These are phyloP conservation scores for Pseudomyrmex dendroicus DNA, from an alignment of 1,140 invertebrate species.

Conservation along the genomic window DNA sequence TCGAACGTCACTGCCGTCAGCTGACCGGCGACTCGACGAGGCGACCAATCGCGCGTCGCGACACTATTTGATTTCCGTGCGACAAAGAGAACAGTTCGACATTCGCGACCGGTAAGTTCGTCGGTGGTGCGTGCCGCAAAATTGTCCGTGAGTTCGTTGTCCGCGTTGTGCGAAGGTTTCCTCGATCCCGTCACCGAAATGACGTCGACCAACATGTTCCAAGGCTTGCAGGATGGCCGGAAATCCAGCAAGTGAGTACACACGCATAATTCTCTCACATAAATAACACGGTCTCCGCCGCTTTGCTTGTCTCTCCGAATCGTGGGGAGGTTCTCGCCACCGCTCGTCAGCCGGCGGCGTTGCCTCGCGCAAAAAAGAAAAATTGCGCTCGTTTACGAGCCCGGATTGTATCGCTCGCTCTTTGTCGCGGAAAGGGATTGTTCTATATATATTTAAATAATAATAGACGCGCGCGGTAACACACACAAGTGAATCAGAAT, in stretches of 20 bases:
- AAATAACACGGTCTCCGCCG: neutral
- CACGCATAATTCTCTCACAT: conserved; percentile 19
- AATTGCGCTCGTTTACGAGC: too few relatives aligned
- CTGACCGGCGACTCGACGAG: neutral
- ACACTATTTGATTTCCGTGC: conserved; percentile 77
- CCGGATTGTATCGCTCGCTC: too few relatives aligned
- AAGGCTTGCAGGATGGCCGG: conserved; percentile 74
- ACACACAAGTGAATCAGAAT: neutral
- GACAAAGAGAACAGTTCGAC: conserved; percentile 68
- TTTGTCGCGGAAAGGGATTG: too few relatives aligned
- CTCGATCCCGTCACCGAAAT: conserved; percentile 61
- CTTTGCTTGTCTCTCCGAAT: neutral
- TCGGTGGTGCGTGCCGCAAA: conserved; percentile 43
- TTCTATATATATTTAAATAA: neutral
- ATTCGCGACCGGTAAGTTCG: conserved; percentile 24
- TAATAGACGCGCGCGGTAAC: neutral
- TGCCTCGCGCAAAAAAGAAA: neutral
- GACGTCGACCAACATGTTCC: conserved; percentile 80
- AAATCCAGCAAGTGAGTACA: conserved; percentile 82
- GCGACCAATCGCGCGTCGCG: conserved; percentile 72
- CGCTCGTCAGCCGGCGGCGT: neutral
- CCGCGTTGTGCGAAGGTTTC: conserved; percentile 8
- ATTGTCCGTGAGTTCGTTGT: conserved; percentile 45
- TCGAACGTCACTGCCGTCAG: neutral
- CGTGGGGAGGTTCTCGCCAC: neutral